Conservation (phyloP, 2,113 vertebrate genomes). For the Cyanistes caeruleus region DNA sequence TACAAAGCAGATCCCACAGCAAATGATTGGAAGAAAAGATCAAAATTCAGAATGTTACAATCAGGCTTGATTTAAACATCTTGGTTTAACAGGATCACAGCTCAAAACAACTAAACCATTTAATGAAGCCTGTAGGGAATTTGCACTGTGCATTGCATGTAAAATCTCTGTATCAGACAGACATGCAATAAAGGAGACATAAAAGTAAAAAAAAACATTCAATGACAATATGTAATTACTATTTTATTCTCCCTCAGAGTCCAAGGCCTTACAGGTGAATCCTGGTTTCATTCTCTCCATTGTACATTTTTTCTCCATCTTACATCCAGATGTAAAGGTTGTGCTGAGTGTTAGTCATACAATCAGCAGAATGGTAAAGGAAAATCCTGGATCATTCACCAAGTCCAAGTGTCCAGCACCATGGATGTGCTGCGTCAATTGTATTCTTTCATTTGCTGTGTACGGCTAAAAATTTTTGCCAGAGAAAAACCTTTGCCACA, state of each 20-base stretch:
- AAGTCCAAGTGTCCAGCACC: background rate
- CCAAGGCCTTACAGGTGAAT: background rate
- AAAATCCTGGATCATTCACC: background rate
- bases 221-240: background rate
- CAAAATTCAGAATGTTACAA: background rate
- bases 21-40: background rate
- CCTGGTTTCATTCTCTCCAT: background rate
- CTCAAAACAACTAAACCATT: background rate
- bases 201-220: background rate
- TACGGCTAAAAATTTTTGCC: fast-evolving
- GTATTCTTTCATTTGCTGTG: background rate
- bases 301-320: background rate
- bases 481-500: background rate
- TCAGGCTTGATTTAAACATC: background rate
- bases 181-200: background rate
- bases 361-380: background rate
- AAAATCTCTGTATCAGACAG: background rate
- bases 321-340: background rate
- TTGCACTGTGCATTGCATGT: background rate
- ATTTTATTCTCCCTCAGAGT: background rate
- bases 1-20: background rate
- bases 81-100: background rate
- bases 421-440: background rate
- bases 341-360: fast-evolving
- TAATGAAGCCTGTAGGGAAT: background rate